Percentiles rank a stretch among this genome's conserved stretches.
Conservation (phyloP, 2,797 vertebrate species). For the Pipistrellus kuhlii region DNA sequence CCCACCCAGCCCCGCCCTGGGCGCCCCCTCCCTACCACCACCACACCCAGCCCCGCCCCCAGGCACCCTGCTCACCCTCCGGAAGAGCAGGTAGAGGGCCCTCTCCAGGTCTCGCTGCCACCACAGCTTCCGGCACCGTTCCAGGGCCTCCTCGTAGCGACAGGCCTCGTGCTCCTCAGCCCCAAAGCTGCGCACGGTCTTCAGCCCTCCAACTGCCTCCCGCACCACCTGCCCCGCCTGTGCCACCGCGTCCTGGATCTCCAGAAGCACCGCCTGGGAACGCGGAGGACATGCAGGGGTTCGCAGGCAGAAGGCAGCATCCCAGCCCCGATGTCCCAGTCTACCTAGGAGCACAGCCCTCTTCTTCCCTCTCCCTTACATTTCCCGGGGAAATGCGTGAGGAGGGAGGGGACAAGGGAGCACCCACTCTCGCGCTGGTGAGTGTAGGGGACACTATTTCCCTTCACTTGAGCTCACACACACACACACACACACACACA, state of each 20-base stretch:
- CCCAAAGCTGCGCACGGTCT: constrained; percentile 90
- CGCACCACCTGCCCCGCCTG: constrained; percentile 87
- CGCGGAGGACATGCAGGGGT: rapidly evolving
- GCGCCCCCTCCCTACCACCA: background rate
- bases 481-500: background rate
- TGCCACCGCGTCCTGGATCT: constrained; percentile 90
- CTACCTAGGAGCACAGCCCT: background rate
- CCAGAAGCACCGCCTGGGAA: constrained; percentile 87
- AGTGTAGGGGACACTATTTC: too few species aligned
- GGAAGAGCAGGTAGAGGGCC: constrained; percentile 81
- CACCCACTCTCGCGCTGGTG: background rate
- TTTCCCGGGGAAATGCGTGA: background rate
- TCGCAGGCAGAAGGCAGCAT: background rate
- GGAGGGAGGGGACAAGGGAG: background rate
- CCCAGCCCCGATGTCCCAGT: background rate
- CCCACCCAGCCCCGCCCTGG: too few species aligned
- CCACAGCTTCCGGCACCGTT: constrained; percentile 83
- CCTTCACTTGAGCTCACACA: background rate
- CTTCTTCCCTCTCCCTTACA: background rate
- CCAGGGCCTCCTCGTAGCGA: constrained; percentile 87
- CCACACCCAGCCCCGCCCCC: too few species aligned
- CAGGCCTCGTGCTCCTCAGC: constrained; percentile 87
- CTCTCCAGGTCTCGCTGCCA: constrained; percentile 84
- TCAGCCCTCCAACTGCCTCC: constrained; percentile 87
- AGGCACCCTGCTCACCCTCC: constrained; percentile 85